Evolutionary conservation across 2,113 vertebrate species (phyloP).

Genomic region (Gymnorhina tibicen): DNA sequence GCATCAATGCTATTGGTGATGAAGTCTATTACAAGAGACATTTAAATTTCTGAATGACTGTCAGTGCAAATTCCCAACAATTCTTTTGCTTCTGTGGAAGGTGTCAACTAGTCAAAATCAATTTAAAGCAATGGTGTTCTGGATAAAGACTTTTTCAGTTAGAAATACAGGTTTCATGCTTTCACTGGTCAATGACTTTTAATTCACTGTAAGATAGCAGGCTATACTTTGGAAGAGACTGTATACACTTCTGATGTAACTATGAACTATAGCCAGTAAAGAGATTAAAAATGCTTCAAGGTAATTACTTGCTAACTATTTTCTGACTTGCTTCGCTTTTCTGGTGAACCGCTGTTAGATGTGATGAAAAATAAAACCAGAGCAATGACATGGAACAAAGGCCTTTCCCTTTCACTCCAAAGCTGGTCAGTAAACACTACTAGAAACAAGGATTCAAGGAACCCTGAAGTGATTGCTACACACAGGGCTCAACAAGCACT

Average conservation of each 20-base stretch:
- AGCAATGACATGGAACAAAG: background rate
- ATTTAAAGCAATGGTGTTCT: background rate
- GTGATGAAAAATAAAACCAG: background rate
- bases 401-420: no score
- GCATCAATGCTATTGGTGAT: background rate
- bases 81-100: background rate
- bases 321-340: background rate
- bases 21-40: background rate
- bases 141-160: background rate
- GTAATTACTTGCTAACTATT: background rate
- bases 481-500: background rate
- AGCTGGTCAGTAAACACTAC: background rate
- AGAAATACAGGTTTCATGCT: background rate
- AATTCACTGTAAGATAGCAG: background rate
- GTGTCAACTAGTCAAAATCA: background rate
- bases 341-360: background rate
- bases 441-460: background rate
- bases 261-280: background rate
- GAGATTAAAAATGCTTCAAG: background rate
- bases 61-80: background rate
- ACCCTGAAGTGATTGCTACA: fast-evolving
- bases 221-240: background rate
- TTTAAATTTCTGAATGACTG: background rate
- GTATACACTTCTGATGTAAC: background rate
- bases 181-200: background rate